Evolutionary conservation across 2,113 vertebrate species (phyloP).

Genomic region (Urocolius indicus): DNA sequence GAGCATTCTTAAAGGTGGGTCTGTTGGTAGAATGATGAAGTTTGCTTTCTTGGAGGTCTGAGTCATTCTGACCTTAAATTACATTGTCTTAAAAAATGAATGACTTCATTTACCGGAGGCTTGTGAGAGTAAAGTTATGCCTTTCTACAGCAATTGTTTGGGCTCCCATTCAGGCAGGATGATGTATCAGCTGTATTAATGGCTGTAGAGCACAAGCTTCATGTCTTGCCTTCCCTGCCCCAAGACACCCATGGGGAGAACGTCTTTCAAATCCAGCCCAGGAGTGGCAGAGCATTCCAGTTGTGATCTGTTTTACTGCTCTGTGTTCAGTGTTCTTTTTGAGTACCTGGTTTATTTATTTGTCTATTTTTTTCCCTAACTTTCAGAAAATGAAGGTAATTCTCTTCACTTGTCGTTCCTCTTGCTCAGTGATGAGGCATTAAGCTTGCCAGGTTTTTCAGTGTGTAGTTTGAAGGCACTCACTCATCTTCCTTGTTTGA

Average conservation of each 20-base stretch:
- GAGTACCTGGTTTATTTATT: neutral
- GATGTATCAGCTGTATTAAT: neutral
- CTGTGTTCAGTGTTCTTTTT: neutral
- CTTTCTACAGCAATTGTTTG: neutral
- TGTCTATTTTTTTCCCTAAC: neutral
- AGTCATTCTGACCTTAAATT: neutral
- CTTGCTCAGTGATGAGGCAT: neutral
- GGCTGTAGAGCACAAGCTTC: neutral
- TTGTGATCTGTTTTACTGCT: neutral
- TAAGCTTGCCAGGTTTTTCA: neutral
- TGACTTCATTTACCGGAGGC: neutral
- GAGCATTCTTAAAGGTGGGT: neutral
- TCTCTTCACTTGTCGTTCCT: neutral
- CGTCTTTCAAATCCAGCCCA: accelerated
- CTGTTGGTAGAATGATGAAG: neutral
- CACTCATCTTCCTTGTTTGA: neutral
- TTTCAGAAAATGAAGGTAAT: neutral
- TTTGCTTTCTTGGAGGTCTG: neutral
- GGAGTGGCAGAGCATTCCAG: neutral
- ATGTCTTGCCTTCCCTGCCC: neutral
- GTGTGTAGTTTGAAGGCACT: neutral
- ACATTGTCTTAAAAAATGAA: neutral
- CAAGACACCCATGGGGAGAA: neutral
- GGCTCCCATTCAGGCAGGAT: neutral
- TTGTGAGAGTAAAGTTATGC: neutral